Conservation (phyloP, 1,140 invertebrate species). For the Diprion similis region DNA sequence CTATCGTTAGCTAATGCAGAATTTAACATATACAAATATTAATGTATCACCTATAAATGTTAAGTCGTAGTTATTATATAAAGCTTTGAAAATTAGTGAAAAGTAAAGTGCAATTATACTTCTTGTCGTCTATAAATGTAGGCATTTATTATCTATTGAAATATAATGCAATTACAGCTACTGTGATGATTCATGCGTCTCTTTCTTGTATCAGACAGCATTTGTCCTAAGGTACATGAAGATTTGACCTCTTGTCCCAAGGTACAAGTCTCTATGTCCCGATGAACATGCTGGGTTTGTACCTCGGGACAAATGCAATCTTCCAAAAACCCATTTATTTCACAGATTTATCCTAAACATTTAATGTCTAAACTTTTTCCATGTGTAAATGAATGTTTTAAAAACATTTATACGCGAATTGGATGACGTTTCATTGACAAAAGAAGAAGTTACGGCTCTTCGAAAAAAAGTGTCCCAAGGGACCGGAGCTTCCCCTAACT, state of each 20-base stretch:
- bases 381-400: slow-evolving; percentile 1
- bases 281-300: background rate
- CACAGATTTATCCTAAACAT: background rate
- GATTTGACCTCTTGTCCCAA: slow-evolving; percentile 2
- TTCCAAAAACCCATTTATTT: background rate
- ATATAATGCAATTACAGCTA: slow-evolving; percentile 1
- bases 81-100: background rate
- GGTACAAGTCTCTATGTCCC: background rate
- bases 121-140: background rate
- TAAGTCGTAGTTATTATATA: background rate
- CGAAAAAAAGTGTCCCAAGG: too few relatives aligned
- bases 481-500: slow-evolving; percentile 1
- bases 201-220: background rate
- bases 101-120: slow-evolving; percentile 3
- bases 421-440: background rate
- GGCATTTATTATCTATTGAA: background rate
- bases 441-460: background rate
- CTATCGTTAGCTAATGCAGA: background rate
- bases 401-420: too few relatives aligned
- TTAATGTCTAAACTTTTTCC: background rate
- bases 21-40: background rate
- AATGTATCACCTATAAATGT: background rate
- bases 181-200: background rate
- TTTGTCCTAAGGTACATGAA: background rate
- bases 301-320: slow-evolving; percentile 2